These are phyloP conservation scores for Crocallis elinguaria DNA, from an alignment of 2,888 invertebrate genomes.

Conservation along the genomic window DNA sequence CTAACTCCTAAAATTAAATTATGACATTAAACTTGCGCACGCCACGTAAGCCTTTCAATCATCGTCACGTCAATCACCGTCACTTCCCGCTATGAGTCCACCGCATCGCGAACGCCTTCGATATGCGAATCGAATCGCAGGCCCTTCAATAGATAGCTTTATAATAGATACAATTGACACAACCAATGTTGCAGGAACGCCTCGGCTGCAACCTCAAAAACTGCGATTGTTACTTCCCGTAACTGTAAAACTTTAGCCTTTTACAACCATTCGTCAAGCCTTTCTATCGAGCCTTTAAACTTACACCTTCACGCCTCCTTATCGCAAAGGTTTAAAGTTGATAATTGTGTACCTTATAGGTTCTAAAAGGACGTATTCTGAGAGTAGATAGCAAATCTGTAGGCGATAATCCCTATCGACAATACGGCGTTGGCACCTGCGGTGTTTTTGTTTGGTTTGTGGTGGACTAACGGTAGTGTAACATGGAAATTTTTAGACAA, in stretches of 20 bases:
- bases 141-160: conserved; percentile 43
- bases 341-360: conserved; percentile 3
- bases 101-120: conserved; percentile 25
- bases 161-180: conserved; percentile 59
- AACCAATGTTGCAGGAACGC: conserved; percentile 59
- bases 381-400: conserved; percentile 25
- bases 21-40: too few relatives aligned
- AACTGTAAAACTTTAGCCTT: conserved; percentile 39
- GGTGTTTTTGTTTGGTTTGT: conserved; percentile 30
- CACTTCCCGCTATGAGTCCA: conserved; percentile 31
- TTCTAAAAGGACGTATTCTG: conserved; percentile 1
- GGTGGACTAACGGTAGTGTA: conserved; percentile 30
- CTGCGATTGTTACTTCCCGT: conserved; percentile 30
- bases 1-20: too few relatives aligned
- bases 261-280: conserved; percentile 35
- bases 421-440: conserved; percentile 43
- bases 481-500: conserved; percentile 21
- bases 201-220: conserved; percentile 45
- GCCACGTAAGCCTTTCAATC: conserved; percentile 29
- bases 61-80: conserved; percentile 30
- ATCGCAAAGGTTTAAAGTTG: conserved; percentile 10
- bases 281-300: conserved; percentile 18
- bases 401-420: conserved; percentile 38
- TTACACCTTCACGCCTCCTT: background rate
- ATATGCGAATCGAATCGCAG: conserved; percentile 60